phyloP scores from a whole-genome alignment of 2,113 vertebrate genomes.

The Carlito syrichta region DNA sequence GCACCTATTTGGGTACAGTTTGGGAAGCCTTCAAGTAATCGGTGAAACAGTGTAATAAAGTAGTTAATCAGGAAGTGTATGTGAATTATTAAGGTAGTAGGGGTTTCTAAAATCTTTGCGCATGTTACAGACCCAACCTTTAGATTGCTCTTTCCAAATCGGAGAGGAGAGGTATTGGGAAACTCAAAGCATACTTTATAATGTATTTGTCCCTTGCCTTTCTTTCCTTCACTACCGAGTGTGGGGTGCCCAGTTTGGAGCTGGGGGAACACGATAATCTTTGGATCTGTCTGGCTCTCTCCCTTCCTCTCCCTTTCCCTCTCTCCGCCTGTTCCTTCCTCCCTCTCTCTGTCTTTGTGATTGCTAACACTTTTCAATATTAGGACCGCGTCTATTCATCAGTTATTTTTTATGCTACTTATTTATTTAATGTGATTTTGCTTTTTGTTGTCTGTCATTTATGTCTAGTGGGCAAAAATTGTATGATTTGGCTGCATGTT shows the following conservation, averaged over 20 bases:
- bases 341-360: not conserved
- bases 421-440: not conserved
- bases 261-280: not conserved
- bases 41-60: not conserved
- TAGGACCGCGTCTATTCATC: not conserved
- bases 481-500: not conserved
- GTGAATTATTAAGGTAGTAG: not conserved
- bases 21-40: not conserved
- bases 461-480: not conserved
- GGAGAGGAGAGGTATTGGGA: not conserved
- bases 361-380: not conserved
- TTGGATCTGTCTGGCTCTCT: not conserved
- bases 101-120: not conserved
- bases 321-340: too few species aligned
- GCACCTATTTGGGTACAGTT: not conserved
- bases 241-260: too few species aligned
- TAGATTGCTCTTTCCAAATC: not conserved
- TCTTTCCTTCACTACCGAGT: not conserved
- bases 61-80: not conserved
- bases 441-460: not conserved
- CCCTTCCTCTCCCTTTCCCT: not conserved
- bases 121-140: not conserved
- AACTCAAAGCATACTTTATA: not conserved
- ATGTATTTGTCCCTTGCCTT: not conserved
- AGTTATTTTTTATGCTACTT: not conserved